Base-by-base conservation (phyloP, 1,140 invertebrate species). In the Scaptomyza graminum region DNA sequence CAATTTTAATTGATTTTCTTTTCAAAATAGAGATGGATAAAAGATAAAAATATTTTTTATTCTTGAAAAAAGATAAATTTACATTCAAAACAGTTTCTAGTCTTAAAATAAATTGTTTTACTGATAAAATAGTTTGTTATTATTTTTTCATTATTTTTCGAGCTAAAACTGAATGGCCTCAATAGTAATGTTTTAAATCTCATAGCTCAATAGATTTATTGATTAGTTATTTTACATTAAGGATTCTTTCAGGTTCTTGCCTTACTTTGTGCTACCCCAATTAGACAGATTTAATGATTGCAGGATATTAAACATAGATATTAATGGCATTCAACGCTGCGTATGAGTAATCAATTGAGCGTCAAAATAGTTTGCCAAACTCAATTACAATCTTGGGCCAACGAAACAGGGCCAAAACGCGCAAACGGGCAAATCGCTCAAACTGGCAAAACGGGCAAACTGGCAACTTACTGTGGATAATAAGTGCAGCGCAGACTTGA, bases 281-380 rank as follows among this genome's bases (percentile, higher is more conserved):
- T 37, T 12, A 11, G 51, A 1, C 15, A 18, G 5, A 54, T 7
- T 18, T 12, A 39, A 18, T 18, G 51, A 39, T 15, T 11, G 15
- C 13, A 18, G 31, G 13, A 31, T 31, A 13, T 25, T 54, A 34
- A 28, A 54, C 12, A 34, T 50, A 50, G n/a, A 56, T 46, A 57
- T 73, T 68, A 39, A 47, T 69, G 54, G 39, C 71, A 52, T 65
- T 7, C 55, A 67, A 81, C 57, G 66, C 54, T 64, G 81, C 81
- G 82, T 87, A 85, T 85, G 65, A 77, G 78, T 65, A 82, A 82
- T 88, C 83, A 87, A 87, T 87, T 79, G 83, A 88, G 79, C 83
- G 61, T 84, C 67, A 87, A 87, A 87, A 76, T 65, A 78, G 66
- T 87, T 85, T 70, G 49, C 31, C 66, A 76, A 85, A 85, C 78